Evolutionary conservation across 2,113 vertebrate genomes (phyloP).

Genomic region (Gasterosteus aculeatus): DNA sequence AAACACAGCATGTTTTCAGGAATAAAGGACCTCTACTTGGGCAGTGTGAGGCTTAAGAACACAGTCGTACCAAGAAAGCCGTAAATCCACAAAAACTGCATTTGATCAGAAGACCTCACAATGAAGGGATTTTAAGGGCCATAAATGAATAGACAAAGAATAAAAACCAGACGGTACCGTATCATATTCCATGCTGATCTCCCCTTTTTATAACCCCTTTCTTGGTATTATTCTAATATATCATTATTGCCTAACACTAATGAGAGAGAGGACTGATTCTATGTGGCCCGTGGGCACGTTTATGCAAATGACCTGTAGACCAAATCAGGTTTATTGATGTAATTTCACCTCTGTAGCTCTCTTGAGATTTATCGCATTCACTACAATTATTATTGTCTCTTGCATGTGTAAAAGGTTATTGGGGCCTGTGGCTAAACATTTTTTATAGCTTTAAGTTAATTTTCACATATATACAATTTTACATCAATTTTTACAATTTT

Average conservation of each 20-base stretch:
- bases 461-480: background rate
- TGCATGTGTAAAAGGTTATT: background rate
- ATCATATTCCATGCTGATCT: conserved; percentile 1
- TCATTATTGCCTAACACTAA: background rate
- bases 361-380: background rate
- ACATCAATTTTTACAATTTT: no score
- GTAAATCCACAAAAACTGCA: background rate
- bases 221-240: background rate
- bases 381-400: background rate
- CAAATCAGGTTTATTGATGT: background rate
- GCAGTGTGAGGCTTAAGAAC: conserved; percentile 41
- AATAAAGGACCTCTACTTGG: conserved; percentile 40
- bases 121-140: background rate
- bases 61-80: conserved; percentile 10
- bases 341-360: conserved; percentile 5
- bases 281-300: background rate
- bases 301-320: background rate
- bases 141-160: background rate
- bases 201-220: conserved; percentile 9
- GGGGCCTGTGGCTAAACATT: background rate
- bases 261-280: background rate
- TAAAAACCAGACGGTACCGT: background rate
- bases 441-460: background rate
- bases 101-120: conserved; percentile 18
- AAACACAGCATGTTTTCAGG: conserved; percentile 55